phyloP scores from a whole-genome alignment of 2,113 vertebrate genomes.

The Spea multiplicata region DNA sequence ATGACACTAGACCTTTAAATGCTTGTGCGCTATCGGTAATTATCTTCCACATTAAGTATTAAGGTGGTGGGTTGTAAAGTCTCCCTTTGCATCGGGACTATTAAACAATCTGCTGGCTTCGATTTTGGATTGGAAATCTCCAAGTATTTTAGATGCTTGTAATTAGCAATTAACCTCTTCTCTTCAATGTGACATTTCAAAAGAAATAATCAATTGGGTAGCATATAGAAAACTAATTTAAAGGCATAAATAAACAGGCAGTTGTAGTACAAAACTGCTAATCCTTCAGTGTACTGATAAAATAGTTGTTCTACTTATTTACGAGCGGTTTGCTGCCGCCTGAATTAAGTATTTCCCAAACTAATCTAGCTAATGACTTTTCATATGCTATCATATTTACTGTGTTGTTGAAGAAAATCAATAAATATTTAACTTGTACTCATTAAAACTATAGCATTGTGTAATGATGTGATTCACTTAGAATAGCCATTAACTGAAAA shows the following conservation, averaged over 20 bases:
- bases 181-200: background rate
- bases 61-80: no score
- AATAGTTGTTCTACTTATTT: background rate
- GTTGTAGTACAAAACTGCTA: background rate
- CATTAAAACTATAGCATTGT: background rate
- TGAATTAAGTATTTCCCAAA: background rate
- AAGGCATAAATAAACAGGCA: background rate
- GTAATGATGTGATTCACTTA: background rate
- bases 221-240: background rate
- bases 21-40: no score
- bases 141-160: background rate
- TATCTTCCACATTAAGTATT: no score
- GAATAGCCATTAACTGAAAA: background rate
- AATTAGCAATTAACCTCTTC: background rate
- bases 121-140: background rate
- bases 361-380: conserved; percentile 6
- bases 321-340: background rate
- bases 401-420: background rate
- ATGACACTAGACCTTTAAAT: no score
- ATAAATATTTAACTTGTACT: background rate
- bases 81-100: background rate
- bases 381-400: background rate
- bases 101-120: no score
- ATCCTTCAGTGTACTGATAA: background rate
- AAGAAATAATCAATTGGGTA: background rate